These are phyloP conservation scores for Anguilla obscura DNA, from an alignment of 2,797 vertebrate genomes.

Conservation along the genomic window DNA sequence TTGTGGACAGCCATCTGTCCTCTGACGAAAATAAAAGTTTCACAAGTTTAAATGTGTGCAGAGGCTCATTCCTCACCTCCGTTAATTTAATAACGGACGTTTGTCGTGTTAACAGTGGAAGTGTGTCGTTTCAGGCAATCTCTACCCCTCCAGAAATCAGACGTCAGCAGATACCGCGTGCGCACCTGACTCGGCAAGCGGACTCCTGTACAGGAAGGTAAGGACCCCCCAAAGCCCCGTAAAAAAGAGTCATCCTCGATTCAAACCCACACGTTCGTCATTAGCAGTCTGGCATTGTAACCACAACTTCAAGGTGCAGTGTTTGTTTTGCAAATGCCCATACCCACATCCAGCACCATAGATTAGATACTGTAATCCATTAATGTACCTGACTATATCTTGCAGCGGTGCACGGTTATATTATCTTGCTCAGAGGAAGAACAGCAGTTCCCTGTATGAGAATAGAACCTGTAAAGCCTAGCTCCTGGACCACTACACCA, in stretches of 20 bases:
- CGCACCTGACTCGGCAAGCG: neutral
- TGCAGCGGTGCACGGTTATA: neutral
- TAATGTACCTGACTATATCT: neutral
- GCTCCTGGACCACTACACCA: neutral
- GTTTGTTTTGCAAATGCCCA: neutral
- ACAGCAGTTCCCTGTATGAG: neutral
- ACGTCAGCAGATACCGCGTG: neutral
- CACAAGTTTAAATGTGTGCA: neutral
- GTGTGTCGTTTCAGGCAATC: conserved; percentile 56
- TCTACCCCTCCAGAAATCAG: conserved; percentile 48
- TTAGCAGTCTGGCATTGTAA: neutral
- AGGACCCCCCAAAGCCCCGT: neutral
- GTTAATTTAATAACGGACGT: neutral
- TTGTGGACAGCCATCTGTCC: neutral
- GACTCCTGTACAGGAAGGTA: conserved; percentile 20
- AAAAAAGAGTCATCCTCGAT: neutral
- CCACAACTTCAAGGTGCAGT: neutral
- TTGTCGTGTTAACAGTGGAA: neutral
- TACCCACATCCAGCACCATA: neutral
- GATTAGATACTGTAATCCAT: neutral
- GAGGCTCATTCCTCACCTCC: neutral
- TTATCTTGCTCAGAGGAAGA: neutral
- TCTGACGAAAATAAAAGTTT: neutral
- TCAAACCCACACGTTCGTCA: neutral
- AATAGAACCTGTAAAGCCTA: neutral